phyloP scores from a whole-genome alignment of 2,797 vertebrate species.

The Florisuga fusca region DNA sequence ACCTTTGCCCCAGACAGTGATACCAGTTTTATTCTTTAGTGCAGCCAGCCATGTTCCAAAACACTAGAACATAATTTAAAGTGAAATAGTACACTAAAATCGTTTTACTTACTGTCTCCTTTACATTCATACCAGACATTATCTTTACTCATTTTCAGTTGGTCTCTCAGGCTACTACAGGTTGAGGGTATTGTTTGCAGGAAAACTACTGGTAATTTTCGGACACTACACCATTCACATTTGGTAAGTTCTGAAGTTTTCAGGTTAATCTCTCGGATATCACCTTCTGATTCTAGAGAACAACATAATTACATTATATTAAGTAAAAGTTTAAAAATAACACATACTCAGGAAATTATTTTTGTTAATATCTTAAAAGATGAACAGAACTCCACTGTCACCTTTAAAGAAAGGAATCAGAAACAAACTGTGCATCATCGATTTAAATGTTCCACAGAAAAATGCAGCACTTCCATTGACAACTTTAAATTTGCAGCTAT shows the following conservation, averaged over 20 bases:
- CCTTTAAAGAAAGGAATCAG: background rate
- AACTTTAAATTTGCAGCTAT: background rate
- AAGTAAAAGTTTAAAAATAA: background rate
- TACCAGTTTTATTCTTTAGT: background rate
- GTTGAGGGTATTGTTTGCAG: conserved; percentile 87
- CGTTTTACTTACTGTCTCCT: conserved; percentile 83
- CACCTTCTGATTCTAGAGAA: conserved; percentile 71
- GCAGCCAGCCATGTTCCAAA: background rate
- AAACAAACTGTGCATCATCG: background rate
- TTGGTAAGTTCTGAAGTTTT: conserved; percentile 89
- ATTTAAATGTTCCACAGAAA: background rate
- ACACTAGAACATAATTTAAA: background rate
- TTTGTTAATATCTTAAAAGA: background rate
- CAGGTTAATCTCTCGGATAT: conserved; percentile 81
- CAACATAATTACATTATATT: conserved; percentile 29
- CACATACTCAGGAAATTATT: background rate
- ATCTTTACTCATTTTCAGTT: conserved; percentile 87
- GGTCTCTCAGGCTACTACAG: conserved; percentile 86
- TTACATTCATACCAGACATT: conserved; percentile 89
- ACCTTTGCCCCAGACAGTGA: background rate
- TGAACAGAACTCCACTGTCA: background rate
- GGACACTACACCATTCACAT: conserved; percentile 94
- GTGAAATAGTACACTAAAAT: background rate
- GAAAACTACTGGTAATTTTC: conserved; percentile 93
- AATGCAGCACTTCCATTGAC: background rate